Conservation (phyloP, 2,888 invertebrate genomes). For the Ecdyonurus torrentis region DNA sequence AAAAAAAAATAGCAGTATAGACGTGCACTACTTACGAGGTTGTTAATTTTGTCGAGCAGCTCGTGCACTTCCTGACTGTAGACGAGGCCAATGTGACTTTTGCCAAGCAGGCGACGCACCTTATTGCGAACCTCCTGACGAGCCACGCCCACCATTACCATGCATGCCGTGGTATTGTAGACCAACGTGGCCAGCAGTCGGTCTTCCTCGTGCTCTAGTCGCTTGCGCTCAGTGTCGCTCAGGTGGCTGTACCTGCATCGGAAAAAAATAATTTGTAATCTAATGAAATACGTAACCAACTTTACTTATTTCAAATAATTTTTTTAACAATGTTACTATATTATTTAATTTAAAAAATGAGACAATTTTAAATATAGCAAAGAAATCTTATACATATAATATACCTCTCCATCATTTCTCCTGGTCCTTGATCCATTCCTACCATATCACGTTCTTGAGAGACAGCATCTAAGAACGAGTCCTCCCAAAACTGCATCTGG, state of each 20-base stretch:
- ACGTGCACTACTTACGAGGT: slow-evolving; percentile 74
- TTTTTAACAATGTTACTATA: background rate
- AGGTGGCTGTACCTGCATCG: slow-evolving; percentile 59
- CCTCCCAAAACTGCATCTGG: slow-evolving; percentile 99
- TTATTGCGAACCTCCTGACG: slow-evolving; percentile 74
- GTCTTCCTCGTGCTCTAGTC: slow-evolving; percentile 96
- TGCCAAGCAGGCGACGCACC: slow-evolving; percentile 81
- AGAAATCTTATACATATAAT: background rate
- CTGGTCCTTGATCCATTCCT: slow-evolving; percentile 98
- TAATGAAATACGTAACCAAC: slow-evolving; percentile 1
- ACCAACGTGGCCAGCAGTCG: slow-evolving; percentile 84
- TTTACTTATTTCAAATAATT: background rate
- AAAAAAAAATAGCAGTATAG: slow-evolving; percentile 2
- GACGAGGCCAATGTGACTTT: slow-evolving; percentile 94
- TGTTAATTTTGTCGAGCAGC: slow-evolving; percentile 83
- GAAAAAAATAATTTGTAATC: slow-evolving; percentile 4
- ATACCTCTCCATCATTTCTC: slow-evolving; percentile 94
- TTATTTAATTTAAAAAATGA: background rate
- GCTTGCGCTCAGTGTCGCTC: slow-evolving; percentile 81
- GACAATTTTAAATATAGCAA: background rate
- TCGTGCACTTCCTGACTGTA: slow-evolving; percentile 97
- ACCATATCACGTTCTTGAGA: slow-evolving; percentile 96
- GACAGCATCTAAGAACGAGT: slow-evolving; percentile 95
- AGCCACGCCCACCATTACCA: slow-evolving; percentile 81
- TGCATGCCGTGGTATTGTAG: slow-evolving; percentile 89